Percentiles rank a stretch among this genome's conserved stretches.
These are phyloP conservation scores for Eupithecia vulgata DNA, from an alignment of 2,888 invertebrate genomes.

Conservation along the genomic window DNA sequence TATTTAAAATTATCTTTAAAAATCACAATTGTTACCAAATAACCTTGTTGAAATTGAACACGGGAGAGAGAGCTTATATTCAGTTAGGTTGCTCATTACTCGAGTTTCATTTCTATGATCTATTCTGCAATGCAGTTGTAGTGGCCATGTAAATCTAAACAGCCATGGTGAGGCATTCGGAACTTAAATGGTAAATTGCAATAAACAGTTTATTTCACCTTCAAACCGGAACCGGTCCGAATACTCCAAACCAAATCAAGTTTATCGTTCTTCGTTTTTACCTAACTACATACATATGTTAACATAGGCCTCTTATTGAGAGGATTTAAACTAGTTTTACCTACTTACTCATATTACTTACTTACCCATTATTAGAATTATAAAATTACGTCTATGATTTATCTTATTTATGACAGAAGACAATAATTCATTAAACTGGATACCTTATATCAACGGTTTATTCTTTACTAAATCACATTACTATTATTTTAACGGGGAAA, in stretches of 20 bases:
- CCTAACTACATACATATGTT: neutral
- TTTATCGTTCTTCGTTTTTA: neutral
- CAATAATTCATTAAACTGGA: too few species aligned
- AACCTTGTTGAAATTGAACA: neutral
- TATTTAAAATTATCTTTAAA: neutral
- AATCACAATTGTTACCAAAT: neutral
- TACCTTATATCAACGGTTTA: too few species aligned
- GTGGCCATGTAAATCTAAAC: conserved; percentile 40
- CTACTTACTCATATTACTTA: too few species aligned
- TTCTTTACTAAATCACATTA: too few species aligned
- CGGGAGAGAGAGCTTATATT: neutral
- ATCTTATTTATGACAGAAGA: too few species aligned
- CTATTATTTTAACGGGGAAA: too few species aligned
- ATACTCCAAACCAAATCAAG: neutral
- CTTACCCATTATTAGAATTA: too few species aligned
- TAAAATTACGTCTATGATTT: too few species aligned
- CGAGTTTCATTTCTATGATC: conserved; percentile 17
- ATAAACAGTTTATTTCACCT: conserved; percentile 27
- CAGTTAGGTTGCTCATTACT: neutral
- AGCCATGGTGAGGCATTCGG: conserved; percentile 37
- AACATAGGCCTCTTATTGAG: neutral
- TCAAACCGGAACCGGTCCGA: neutral
- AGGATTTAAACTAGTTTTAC: neutral
- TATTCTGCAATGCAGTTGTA: conserved; percentile 26
- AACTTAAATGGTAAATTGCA: conserved; percentile 24